Conservation (phyloP, 2,797 vertebrate genomes). For the Limnodromus scolopaceus region DNA sequence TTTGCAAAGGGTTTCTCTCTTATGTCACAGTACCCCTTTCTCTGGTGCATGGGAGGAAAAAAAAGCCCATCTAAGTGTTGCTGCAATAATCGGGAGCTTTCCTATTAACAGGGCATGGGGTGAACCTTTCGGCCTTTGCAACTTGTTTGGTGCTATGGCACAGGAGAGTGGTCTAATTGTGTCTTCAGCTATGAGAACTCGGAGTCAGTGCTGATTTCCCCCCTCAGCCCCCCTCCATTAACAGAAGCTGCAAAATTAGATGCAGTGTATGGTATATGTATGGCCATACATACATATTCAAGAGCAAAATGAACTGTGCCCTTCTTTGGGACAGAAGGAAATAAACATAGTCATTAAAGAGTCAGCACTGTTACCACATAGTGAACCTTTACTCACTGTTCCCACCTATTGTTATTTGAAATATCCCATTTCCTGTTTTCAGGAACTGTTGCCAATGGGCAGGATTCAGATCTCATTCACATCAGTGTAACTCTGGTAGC, state of each 20-base stretch:
- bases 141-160: neutral
- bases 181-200: neutral
- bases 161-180: neutral
- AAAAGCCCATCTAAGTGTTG: neutral
- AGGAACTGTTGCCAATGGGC: slow-evolving; percentile 17
- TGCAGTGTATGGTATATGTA: neutral
- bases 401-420: slow-evolving; percentile 70
- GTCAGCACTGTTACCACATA: slow-evolving; percentile 33
- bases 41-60: neutral
- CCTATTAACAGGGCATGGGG: neutral
- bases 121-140: neutral
- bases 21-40: neutral
- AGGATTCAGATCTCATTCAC: slow-evolving; percentile 56
- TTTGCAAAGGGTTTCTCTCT: neutral
- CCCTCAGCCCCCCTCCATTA: fast-evolving
- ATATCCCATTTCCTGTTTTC: slow-evolving; percentile 69
- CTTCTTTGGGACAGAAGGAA: slow-evolving; percentile 43
- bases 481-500: slow-evolving; percentile 4
- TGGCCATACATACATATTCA: fast-evolving
- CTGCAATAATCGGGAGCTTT: neutral
- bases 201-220: neutral
- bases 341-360: slow-evolving; percentile 68
- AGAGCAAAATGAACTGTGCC: slow-evolving; percentile 52
- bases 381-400: slow-evolving; percentile 69
- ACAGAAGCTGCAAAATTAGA: neutral